Percentiles rank a stretch among this genome's conserved stretches.
These are phyloP conservation scores for Xenentodon cancila DNA, from an alignment of 2,797 vertebrate species.

Conservation along the genomic window DNA sequence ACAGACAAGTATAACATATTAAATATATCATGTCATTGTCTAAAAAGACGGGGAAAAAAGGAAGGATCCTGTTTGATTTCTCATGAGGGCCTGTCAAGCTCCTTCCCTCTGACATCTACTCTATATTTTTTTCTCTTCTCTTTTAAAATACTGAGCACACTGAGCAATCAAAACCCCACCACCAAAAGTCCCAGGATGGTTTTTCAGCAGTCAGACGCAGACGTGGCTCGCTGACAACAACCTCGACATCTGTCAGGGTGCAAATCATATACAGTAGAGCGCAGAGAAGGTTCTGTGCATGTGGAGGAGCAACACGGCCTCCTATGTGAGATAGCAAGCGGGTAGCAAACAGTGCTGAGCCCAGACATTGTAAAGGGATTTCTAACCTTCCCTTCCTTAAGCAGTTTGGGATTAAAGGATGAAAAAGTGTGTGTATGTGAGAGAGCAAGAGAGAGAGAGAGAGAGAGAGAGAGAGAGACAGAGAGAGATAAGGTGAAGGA, in stretches of 20 bases:
- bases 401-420: slow-evolving; percentile 83
- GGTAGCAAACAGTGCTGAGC: slow-evolving; percentile 75
- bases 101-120: slow-evolving; percentile 17
- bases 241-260: slow-evolving; percentile 62
- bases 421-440: slow-evolving; percentile 61
- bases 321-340: slow-evolving; percentile 60
- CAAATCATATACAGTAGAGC: slow-evolving; percentile 34
- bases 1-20: slow-evolving; percentile 12
- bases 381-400: slow-evolving; percentile 79
- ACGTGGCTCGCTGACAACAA: slow-evolving; percentile 49
- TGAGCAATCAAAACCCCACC: slow-evolving; percentile 13
- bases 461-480: too few species aligned
- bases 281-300: slow-evolving; percentile 50
- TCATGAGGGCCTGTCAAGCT: slow-evolving; percentile 16
- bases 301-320: slow-evolving; percentile 48
- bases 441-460: slow-evolving; percentile 14
- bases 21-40: slow-evolving; percentile 36
- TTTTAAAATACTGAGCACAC: slow-evolving; percentile 10
- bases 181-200: slow-evolving; percentile 43
- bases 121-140: slow-evolving; percentile 20
- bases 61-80: slow-evolving; percentile 40
- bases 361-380: slow-evolving; percentile 81
- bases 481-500: neutral
- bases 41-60: neutral
- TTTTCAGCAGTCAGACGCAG: slow-evolving; percentile 48